phyloP scores from a whole-genome alignment of 1,140 invertebrate species.

The Galendromus occidentalis region DNA sequence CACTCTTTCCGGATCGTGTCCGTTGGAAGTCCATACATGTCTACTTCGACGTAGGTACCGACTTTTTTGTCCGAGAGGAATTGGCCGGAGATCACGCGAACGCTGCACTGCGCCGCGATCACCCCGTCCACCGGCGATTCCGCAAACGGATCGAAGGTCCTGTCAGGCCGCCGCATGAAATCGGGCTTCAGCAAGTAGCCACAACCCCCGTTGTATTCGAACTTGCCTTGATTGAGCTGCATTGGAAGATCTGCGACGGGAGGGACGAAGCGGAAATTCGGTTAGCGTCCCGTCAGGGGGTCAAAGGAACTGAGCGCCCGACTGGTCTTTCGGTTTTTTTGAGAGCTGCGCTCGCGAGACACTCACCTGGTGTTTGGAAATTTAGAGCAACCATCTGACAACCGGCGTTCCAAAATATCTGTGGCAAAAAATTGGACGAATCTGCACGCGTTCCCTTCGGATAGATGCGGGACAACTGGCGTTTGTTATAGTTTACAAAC shows the following conservation, averaged over 20 bases:
- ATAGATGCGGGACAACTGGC: conserved; percentile 96
- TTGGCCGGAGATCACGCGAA: conserved; percentile 95
- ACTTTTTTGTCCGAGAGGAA: conserved; percentile 97
- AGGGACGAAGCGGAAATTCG: neutral
- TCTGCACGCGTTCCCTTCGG: conserved; percentile 94
- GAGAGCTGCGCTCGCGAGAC: too few species aligned
- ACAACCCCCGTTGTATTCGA: conserved; percentile 83
- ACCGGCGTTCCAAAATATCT: conserved; percentile 63
- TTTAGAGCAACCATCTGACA: conserved; percentile 97
- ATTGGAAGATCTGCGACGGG: conserved; percentile 67
- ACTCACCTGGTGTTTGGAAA: conserved; percentile 61
- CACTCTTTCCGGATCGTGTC: conserved; percentile 98
- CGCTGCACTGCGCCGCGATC: conserved; percentile 92
- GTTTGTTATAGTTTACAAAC: conserved; percentile 94
- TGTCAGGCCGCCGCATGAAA: conserved; percentile 89
- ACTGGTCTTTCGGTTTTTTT: too few species aligned
- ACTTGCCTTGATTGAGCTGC: conserved; percentile 99
- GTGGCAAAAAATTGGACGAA: conserved; percentile 98
- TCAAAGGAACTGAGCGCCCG: too few species aligned
- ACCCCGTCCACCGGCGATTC: conserved; percentile 98
- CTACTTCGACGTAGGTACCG: conserved; percentile 97
- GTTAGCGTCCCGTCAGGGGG: too few species aligned
- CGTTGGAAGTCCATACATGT: conserved; percentile 97
- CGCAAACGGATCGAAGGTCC: conserved; percentile 95
- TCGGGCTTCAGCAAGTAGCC: conserved; percentile 96